Base-by-base conservation (phyloP, 2,797 vertebrate species). In the Sebastes aleutianus region DNA sequence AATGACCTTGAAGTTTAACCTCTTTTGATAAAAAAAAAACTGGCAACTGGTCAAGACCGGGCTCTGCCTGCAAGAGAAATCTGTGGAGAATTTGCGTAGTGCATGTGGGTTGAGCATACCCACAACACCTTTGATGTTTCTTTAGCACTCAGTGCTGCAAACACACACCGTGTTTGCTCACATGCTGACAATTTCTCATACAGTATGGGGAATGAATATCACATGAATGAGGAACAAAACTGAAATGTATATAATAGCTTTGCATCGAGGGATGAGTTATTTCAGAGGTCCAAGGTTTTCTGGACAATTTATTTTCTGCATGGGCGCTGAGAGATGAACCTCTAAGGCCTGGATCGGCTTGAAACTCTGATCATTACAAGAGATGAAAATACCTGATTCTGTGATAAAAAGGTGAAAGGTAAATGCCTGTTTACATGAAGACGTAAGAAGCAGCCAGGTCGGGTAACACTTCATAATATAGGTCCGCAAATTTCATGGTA, bases 1-100 rank as follows among this genome's bases (percentile, higher is more conserved):
- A 24, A 57, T 78, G 82, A 89, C 87, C 90, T 85, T 22, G 74
- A 56, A 78, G 77, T 80, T 91, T 74, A 85, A 76, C 62, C 75
- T 84, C 20, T 76, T 75, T 84, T 66, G 65, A 84, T 73, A 34
- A 62, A 58, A 78, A 53, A 68, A 10, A 74, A 39, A 61, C 58
- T 67, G 80, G 79, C 67, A 81, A 70, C 47, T 59, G 57, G 68
- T 84, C 58, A 78, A 72, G 64, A 53, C 43, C 16, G 20, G 39
- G 69, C 27, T 8, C 20, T 63, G 64, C 67, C 70, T 69, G 64
- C 14, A 43, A 76, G 80, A 78, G 14, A 61, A 80, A 76, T 76
- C 68, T 70, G 70, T 31, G 14, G 57, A 71, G 74, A 83, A 53
- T 71, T 78, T 67, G 58, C 65, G n/a, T 67, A 67, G 43, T 59